Evolutionary conservation across 2,797 vertebrate species (phyloP).

Genomic region (Lepilemur ruficaudatus): DNA sequence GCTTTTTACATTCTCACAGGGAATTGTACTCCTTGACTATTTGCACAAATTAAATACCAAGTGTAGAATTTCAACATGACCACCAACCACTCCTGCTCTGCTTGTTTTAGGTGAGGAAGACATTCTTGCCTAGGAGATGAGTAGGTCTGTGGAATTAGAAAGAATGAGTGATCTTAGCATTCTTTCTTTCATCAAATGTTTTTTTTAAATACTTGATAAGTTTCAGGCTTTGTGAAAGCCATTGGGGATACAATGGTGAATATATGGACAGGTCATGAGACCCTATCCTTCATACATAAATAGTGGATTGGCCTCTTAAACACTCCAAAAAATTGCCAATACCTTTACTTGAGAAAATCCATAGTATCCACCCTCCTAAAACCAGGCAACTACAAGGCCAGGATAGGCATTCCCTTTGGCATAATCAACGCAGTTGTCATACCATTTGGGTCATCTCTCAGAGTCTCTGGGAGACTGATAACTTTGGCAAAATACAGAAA

Average conservation of each 20-base stretch:
- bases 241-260: constrained; percentile 8
- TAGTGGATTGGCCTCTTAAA: neutral
- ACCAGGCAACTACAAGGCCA: neutral
- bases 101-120: constrained; percentile 11
- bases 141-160: neutral
- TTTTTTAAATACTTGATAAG: constrained; percentile 10
- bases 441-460: neutral
- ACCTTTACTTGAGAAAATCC: neutral
- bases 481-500: neutral
- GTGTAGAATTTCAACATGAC: neutral
- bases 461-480: neutral
- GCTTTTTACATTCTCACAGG: neutral
- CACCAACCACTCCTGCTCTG: neutral
- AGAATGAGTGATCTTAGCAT: neutral
- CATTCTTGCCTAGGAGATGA: neutral
- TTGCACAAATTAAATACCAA: neutral
- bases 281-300: neutral
- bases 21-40: neutral
- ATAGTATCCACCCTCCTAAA: neutral
- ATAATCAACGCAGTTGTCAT: neutral
- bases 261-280: neutral
- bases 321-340: neutral
- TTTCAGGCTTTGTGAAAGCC: neutral
- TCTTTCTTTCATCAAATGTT: neutral
- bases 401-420: neutral